These are phyloP conservation scores for Acanthochromis polyacanthus DNA, from an alignment of 2,113 vertebrate genomes.

Conservation along the genomic window DNA sequence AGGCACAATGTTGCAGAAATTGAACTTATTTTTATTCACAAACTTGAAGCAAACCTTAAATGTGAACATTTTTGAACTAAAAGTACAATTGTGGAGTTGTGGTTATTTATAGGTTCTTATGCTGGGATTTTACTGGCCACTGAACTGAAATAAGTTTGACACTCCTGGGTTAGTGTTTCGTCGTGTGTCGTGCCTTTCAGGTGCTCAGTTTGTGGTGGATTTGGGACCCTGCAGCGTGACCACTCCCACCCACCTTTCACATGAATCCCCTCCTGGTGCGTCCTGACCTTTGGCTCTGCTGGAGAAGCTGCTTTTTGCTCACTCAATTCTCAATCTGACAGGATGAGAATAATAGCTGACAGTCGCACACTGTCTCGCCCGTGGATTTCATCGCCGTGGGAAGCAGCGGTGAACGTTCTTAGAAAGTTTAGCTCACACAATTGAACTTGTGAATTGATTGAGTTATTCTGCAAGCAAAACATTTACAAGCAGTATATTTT, in stretches of 20 bases:
- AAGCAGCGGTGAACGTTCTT: background rate
- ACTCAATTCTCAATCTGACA: constrained; percentile 36
- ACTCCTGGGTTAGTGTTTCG: background rate
- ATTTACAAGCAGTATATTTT: no score
- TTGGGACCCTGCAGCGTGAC: constrained; percentile 12
- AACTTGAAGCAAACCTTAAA: no score
- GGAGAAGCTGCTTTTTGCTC: constrained; percentile 38
- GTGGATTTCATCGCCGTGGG: no score
- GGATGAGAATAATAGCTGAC: constrained; percentile 22
- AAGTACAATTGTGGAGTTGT: no score
- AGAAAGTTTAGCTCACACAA: background rate
- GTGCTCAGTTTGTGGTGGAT: background rate
- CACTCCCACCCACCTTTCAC: constrained; percentile 5
- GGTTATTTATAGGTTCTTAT: no score
- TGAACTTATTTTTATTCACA: no score
- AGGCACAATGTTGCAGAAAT: no score
- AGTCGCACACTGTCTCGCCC: background rate
- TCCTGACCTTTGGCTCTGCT: constrained; percentile 70
- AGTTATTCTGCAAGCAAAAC: background rate
- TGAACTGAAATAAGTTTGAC: background rate
- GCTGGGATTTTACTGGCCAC: no score
- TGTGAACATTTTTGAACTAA: no score
- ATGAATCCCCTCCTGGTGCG: constrained; percentile 50
- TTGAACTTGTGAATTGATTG: background rate
- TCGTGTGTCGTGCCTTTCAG: background rate